Evolutionary conservation across 1,140 invertebrate species (phyloP).

Genomic region (Odontomachus brunneus): DNA sequence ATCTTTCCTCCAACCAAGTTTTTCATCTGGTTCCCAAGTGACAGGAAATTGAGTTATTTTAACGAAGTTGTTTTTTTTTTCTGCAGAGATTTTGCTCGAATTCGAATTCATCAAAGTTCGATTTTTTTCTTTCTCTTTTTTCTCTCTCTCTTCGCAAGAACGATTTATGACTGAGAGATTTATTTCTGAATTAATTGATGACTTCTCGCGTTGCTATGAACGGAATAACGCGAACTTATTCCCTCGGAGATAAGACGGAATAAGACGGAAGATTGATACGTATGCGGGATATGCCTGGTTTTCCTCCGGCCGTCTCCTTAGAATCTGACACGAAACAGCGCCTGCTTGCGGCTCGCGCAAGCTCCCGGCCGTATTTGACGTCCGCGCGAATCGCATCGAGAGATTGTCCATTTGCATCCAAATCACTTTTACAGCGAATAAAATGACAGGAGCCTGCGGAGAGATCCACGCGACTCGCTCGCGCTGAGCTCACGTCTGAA

Average conservation of each 20-base stretch:
- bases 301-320: conserved; percentile 50
- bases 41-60: too few relatives aligned
- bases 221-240: conserved; percentile 38
- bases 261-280: conserved; percentile 28
- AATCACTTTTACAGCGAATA: too few relatives aligned
- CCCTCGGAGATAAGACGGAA: conserved; percentile 20
- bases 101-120: not conserved
- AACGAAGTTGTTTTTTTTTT: too few relatives aligned
- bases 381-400: not conserved
- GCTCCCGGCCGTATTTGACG: not conserved
- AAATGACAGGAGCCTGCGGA: too few relatives aligned
- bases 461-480: too few relatives aligned
- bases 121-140: conserved; percentile 6
- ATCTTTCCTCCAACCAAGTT: too few relatives aligned
- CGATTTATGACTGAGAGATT: not conserved
- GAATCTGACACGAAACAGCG: conserved; percentile 50
- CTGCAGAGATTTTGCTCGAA: too few relatives aligned
- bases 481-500: too few relatives aligned
- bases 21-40: too few relatives aligned
- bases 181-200: conserved; percentile 39
- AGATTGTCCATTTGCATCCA: too few relatives aligned
- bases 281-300: conserved; percentile 51
- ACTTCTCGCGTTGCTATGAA: conserved; percentile 4
- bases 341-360: not conserved
- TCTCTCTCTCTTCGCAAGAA: too few relatives aligned